Percentiles rank a stretch among this genome's conserved stretches.
Conservation (phyloP, 1,140 invertebrate genomes). For the Chymomyza costata region DNA sequence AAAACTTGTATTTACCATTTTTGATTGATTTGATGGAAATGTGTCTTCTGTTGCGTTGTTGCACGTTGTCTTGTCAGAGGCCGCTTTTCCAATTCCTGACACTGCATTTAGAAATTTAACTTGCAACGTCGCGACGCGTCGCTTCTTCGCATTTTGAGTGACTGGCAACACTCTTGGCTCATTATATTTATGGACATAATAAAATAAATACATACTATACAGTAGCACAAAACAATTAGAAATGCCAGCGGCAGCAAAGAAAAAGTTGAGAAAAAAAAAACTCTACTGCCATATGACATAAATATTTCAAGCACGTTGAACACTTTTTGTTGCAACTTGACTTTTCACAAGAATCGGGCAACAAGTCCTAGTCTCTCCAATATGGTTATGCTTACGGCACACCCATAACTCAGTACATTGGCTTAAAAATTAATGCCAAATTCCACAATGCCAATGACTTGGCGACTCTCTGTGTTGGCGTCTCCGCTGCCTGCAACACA, state of each 20-base stretch:
- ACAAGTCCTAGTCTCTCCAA: too few species aligned
- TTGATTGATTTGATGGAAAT: constrained; percentile 73
- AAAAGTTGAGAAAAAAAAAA: constrained; percentile 35
- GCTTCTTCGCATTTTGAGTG: constrained; percentile 7
- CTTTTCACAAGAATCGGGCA: constrained; percentile 3
- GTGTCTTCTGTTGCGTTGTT: constrained; percentile 47
- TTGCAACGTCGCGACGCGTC: constrained; percentile 4
- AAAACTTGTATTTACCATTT: constrained; percentile 73
- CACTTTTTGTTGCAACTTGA: constrained; percentile 7
- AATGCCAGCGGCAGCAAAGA: constrained; percentile 53
- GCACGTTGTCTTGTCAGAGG: constrained; percentile 20
- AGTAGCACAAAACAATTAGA: constrained; percentile 73
- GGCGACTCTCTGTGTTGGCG: too few species aligned
- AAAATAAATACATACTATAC: constrained; percentile 68
- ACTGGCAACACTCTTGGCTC: constrained; percentile 46
- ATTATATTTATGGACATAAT: constrained; percentile 74
- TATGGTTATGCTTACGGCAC: too few species aligned
- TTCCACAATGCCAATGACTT: too few species aligned
- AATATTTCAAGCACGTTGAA: constrained; percentile 51
- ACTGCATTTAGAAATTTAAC: constrained; percentile 37
- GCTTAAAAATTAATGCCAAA: too few species aligned
- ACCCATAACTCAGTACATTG: too few species aligned
- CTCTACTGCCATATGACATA: constrained; percentile 53
- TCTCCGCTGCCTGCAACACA: too few species aligned
- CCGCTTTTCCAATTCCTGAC: constrained; percentile 44